Conservation (phyloP, 1,140 invertebrate species). For the Delia radicum region DNA sequence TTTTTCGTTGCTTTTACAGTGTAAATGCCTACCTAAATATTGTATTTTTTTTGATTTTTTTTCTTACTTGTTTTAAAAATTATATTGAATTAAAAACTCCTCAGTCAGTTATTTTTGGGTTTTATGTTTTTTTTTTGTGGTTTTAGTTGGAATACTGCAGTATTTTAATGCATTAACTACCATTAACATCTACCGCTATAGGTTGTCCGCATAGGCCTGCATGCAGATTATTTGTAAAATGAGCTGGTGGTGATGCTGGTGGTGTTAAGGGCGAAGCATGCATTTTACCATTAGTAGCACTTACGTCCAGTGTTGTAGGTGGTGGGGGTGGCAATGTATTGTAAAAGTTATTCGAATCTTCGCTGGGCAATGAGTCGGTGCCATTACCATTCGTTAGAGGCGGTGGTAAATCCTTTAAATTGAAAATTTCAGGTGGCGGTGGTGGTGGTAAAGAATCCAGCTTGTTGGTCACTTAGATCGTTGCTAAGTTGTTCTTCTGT, state of each 20-base stretch:
- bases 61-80: background rate
- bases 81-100: background rate
- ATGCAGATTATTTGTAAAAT: slow-evolving; percentile 25
- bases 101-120: slow-evolving; percentile 10
- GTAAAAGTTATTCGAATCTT: background rate
- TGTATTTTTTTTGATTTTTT: background rate
- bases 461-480: slow-evolving; percentile 46
- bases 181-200: slow-evolving; percentile 45
- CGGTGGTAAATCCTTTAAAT: slow-evolving; percentile 20
- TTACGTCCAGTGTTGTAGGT: slow-evolving; percentile 23
- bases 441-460: slow-evolving; percentile 52
- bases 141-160: background rate
- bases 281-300: slow-evolving; percentile 22
- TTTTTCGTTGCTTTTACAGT: slow-evolving; percentile 15
- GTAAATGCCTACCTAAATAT: slow-evolving; percentile 19
- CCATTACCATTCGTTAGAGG: background rate
- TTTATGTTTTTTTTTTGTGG: background rate
- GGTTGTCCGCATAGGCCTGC: slow-evolving; percentile 34
- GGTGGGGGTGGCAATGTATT: slow-evolving; percentile 41
- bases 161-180: slow-evolving; percentile 42
- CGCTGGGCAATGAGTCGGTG: background rate
- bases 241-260: slow-evolving; percentile 40
- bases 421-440: slow-evolving; percentile 39
- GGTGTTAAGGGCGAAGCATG: slow-evolving; percentile 44
- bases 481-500: slow-evolving; percentile 51